A percentile compares a stretch with the other conserved stretches of the same genome.
phyloP scores from a whole-genome alignment of 2,113 vertebrate species.

The Eolophus roseicapilla region DNA sequence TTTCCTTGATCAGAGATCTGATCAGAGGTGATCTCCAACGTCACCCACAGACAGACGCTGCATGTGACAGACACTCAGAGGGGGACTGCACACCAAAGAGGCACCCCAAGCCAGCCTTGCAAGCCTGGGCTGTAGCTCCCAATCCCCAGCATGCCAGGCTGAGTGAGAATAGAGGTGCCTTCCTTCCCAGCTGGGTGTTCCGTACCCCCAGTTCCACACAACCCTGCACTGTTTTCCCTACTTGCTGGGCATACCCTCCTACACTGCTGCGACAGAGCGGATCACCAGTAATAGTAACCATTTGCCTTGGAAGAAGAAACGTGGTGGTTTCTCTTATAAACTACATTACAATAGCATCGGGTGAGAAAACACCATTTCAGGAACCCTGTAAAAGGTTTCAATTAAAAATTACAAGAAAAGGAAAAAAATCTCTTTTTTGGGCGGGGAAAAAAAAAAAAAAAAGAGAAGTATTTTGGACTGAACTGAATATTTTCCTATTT shows the following conservation, averaged over 20 bases:
- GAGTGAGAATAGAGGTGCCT: neutral
- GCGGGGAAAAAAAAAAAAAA: no score
- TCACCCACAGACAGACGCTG: accelerated
- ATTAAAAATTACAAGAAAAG: neutral
- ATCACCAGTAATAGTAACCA: neutral
- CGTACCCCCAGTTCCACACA: neutral
- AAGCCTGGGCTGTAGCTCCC: neutral
- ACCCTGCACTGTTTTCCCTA: neutral
- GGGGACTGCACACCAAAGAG: neutral
- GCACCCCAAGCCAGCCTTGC: accelerated
- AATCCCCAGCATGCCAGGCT: accelerated
- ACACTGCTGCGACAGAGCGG: neutral
- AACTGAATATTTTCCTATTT: neutral
- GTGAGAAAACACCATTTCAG: neutral
- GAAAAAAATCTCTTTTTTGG: neutral
- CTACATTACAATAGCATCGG: accelerated
- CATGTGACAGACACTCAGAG: accelerated
- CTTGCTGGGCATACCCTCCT: neutral
- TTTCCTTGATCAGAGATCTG: neutral
- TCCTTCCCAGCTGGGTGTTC: accelerated
- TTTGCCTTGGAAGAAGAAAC: neutral
- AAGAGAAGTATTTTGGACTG: neutral
- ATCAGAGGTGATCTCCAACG: neutral
- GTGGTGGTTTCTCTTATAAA: neutral
- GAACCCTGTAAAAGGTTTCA: neutral